These are phyloP conservation scores for Myiothlypis chrysogaster DNA, from an alignment of 2,797 vertebrate species.

Conservation along the genomic window DNA sequence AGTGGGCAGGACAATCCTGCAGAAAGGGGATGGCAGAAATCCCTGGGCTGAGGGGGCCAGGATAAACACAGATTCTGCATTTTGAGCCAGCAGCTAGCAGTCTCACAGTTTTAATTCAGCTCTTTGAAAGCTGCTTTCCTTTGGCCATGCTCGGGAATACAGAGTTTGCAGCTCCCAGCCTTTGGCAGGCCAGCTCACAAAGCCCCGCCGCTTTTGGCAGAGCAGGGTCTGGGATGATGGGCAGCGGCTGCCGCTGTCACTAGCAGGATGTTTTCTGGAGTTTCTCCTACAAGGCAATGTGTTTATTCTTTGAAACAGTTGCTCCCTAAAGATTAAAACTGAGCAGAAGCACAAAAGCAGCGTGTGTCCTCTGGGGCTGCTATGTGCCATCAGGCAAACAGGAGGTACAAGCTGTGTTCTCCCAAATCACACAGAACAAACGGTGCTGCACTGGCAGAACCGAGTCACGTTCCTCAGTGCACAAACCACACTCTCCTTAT, in stretches of 20 bases:
- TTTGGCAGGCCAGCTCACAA: neutral
- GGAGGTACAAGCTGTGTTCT: neutral
- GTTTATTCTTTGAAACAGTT: slow-evolving; percentile 45
- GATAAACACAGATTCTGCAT: neutral
- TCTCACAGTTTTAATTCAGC: neutral
- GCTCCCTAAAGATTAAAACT: slow-evolving; percentile 46
- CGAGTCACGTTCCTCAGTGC: neutral
- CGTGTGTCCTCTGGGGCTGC: neutral
- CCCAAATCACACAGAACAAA: neutral
- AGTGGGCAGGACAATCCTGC: neutral
- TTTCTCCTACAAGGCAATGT: neutral
- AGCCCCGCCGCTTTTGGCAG: neutral
- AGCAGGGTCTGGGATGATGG: neutral
- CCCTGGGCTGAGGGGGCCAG: neutral
- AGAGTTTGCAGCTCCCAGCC: neutral
- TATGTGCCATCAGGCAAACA: neutral
- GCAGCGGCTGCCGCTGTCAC: slow-evolving; percentile 39
- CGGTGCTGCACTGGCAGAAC: neutral
- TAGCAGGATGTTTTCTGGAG: slow-evolving; percentile 12
- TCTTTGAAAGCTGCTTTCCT: neutral
- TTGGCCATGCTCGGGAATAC: rapidly evolving
- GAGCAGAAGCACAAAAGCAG: slow-evolving; percentile 2
- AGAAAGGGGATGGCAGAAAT: neutral
- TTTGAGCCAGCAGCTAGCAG: neutral
- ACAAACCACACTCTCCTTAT: neutral